phyloP scores from a whole-genome alignment of 2,888 invertebrate genomes.

The Shargacucullia verbasci region DNA sequence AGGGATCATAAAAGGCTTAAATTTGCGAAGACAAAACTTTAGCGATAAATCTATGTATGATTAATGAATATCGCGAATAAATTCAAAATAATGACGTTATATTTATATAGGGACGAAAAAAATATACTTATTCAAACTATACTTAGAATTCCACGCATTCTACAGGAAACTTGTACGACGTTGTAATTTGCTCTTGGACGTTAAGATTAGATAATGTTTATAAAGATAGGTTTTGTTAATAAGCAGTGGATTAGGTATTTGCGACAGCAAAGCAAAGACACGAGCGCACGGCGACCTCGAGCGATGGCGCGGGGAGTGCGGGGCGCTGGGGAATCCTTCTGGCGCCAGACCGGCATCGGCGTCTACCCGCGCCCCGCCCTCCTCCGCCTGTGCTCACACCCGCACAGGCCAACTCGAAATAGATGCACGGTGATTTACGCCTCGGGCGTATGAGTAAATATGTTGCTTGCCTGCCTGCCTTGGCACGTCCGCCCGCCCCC shows the following conservation, averaged over 20 bases:
- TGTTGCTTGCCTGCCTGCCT: constrained; percentile 86
- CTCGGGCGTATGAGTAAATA: constrained; percentile 87
- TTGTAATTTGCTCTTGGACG: constrained; percentile 3
- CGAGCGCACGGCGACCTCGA: constrained; percentile 75
- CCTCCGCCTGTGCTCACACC: constrained; percentile 67
- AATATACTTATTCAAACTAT: constrained; percentile 8
- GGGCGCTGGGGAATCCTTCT: constrained; percentile 89
- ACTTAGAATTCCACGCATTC: constrained; percentile 1
- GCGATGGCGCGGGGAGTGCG: constrained; percentile 68
- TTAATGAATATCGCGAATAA: too few species aligned
- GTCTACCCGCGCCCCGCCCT: constrained; percentile 81
- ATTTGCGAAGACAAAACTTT: too few species aligned
- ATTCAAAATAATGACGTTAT: too few species aligned
- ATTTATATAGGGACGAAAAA: too few species aligned
- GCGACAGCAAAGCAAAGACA: constrained; percentile 66
- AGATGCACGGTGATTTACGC: constrained; percentile 89
- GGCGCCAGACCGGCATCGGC: constrained; percentile 89
- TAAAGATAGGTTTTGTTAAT: constrained; percentile 48
- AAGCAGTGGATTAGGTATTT: constrained; percentile 62
- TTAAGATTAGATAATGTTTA: constrained; percentile 29
- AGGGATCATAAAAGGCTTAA: constrained; percentile 42
- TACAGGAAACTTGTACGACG: neutral
- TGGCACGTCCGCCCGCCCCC: constrained; percentile 86
- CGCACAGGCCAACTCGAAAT: constrained; percentile 84
- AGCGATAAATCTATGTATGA: too few species aligned